These are phyloP conservation scores for Drosophila kikkawai DNA, from an alignment of 1,140 invertebrate species.

Conservation along the genomic window DNA sequence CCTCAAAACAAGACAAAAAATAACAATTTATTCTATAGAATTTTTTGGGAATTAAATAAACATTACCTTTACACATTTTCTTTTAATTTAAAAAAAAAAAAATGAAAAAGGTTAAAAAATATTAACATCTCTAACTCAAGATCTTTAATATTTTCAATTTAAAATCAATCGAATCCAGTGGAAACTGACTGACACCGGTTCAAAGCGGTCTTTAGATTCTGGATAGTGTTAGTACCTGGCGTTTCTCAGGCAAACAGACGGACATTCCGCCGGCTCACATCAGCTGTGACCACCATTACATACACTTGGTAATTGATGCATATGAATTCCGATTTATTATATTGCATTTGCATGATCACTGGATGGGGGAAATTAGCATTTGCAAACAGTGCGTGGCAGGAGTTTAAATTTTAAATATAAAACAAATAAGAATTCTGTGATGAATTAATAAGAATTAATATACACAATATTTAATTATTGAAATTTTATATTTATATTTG, in stretches of 20 bases:
- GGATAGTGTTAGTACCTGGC: slow-evolving; percentile 20
- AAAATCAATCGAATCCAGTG: slow-evolving; percentile 1
- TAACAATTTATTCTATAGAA: neutral
- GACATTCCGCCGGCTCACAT: slow-evolving; percentile 25
- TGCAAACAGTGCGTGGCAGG: slow-evolving; percentile 17
- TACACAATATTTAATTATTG: neutral
- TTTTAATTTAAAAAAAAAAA: neutral
- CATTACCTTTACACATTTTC: no score
- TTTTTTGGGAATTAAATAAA: neutral
- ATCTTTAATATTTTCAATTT: neutral
- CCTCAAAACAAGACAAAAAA: neutral
- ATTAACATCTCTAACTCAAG: neutral
- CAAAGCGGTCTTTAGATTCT: slow-evolving; percentile 25
- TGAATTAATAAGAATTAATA: no score
- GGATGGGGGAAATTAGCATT: slow-evolving; percentile 13
- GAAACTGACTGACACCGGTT: slow-evolving; percentile 58
- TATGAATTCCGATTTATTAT: slow-evolving; percentile 31
- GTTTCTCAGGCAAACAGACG: slow-evolving; percentile 29
- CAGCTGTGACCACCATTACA: slow-evolving; percentile 42
- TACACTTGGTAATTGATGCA: slow-evolving; percentile 36
- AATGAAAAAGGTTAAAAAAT: no score
- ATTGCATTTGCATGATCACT: slow-evolving; percentile 34
- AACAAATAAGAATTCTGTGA: no score
- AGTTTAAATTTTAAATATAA: neutral
- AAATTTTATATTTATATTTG: neutral